A percentile compares a stretch with the other conserved stretches of the same genome.
Conservation (phyloP, 1,140 invertebrate species). For the Trachelipus rathkii region DNA sequence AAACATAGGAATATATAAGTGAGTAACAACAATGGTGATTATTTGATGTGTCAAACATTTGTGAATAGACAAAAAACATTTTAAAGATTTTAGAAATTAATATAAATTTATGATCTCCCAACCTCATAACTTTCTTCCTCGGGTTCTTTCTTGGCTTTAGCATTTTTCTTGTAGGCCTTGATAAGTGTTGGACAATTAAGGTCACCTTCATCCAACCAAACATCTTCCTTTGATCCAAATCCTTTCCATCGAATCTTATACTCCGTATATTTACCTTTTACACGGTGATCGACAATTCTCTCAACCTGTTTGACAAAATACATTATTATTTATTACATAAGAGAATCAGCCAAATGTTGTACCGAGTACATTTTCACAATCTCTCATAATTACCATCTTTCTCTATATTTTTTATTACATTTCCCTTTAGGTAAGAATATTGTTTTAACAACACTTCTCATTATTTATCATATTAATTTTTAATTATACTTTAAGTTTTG, state of each 20-base stretch:
- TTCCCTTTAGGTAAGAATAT: too few species aligned
- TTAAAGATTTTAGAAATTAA: too few species aligned
- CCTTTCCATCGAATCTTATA: constrained; percentile 80
- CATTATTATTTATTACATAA: too few species aligned
- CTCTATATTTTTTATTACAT: too few species aligned
- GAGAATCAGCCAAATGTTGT: not conserved
- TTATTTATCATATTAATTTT: too few species aligned
- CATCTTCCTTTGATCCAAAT: constrained; percentile 66
- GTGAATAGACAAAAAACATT: too few species aligned
- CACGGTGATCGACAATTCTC: constrained; percentile 36
- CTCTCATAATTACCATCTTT: not conserved
- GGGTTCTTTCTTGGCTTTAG: constrained; percentile 51
- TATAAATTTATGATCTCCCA: not conserved
- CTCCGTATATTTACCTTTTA: constrained; percentile 48
- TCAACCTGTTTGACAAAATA: constrained; percentile 30
- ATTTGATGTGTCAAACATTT: too few species aligned
- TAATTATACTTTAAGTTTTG: too few species aligned
- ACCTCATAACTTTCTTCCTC: constrained; percentile 64
- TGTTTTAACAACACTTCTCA: not conserved
- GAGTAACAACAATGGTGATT: too few species aligned
- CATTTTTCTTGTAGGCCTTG: constrained; percentile 55
- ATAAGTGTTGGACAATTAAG: constrained; percentile 66
- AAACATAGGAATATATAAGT: too few species aligned
- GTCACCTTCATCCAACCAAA: constrained; percentile 74
- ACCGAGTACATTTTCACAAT: not conserved